phyloP scores from a whole-genome alignment of 2,888 invertebrate genomes.

The Lasioglossum villosulum region DNA sequence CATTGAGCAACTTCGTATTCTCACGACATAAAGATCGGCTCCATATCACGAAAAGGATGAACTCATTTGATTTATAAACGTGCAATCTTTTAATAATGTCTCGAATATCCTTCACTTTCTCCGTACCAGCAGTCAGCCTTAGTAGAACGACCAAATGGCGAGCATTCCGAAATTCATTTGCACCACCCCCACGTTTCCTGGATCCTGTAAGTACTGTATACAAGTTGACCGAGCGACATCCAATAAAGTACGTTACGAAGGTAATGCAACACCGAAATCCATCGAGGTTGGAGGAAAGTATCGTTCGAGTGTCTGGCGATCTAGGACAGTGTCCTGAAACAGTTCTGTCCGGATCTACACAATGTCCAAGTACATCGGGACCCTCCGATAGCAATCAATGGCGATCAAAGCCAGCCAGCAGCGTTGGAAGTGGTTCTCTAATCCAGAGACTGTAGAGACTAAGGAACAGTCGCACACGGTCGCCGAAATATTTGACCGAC shows the following conservation, averaged over 20 bases:
- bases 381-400: slow-evolving; percentile 22
- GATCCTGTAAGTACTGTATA: not conserved
- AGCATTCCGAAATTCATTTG: not conserved
- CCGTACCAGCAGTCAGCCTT: not conserved
- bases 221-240: not conserved
- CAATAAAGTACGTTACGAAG: slow-evolving; percentile 32
- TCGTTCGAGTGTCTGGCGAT: slow-evolving; percentile 30
- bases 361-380: slow-evolving; percentile 16
- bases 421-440: slow-evolving; percentile 35
- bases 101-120: not conserved
- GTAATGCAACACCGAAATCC: slow-evolving; percentile 26
- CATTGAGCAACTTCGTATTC: too few species aligned
- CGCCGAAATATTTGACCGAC: slow-evolving; percentile 67
- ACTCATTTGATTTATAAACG: not conserved
- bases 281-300: slow-evolving; percentile 22
- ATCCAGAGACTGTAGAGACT: not conserved
- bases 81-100: not conserved
- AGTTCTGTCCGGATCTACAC: slow-evolving; percentile 12
- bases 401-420: slow-evolving; percentile 9
- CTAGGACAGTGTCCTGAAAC: slow-evolving; percentile 46
- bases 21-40: not conserved
- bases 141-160: not conserved
- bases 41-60: not conserved
- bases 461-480: slow-evolving; percentile 27
- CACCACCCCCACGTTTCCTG: not conserved